Evolutionary conservation across 2,113 vertebrate genomes (phyloP).

Genomic region (Aplodontia rufa): DNA sequence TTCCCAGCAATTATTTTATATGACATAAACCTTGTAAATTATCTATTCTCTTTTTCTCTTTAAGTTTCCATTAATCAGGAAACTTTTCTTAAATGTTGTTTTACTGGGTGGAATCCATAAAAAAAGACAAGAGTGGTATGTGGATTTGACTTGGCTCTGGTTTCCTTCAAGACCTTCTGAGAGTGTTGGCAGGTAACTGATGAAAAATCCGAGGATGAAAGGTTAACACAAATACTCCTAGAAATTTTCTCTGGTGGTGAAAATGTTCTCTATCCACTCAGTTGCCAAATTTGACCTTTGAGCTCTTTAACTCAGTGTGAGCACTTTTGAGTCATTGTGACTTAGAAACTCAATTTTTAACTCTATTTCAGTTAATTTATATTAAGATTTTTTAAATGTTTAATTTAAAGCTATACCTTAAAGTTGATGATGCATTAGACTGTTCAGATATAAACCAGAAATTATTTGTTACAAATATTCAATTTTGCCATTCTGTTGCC

Average conservation of each 20-base stretch:
- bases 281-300: not conserved
- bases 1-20: not conserved
- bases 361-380: not conserved
- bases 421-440: not conserved
- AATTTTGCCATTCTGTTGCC: not conserved
- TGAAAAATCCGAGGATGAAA: not conserved
- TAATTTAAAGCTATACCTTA: not conserved
- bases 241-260: not conserved
- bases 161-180: not conserved
- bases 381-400: not conserved
- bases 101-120: not conserved
- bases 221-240: not conserved
- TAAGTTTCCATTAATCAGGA: not conserved
- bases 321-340: not conserved
- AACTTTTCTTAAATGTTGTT: not conserved
- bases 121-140: accelerated
- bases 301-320: not conserved
- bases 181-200: not conserved
- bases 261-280: not conserved
- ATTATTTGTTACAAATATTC: not conserved
- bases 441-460: not conserved
- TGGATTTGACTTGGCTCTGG: not conserved
- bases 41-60: not conserved
- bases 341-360: not conserved
- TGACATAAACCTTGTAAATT: not conserved